Conservation (phyloP, 2,888 invertebrate species). For the Caenorhabditis sp. region DNA sequence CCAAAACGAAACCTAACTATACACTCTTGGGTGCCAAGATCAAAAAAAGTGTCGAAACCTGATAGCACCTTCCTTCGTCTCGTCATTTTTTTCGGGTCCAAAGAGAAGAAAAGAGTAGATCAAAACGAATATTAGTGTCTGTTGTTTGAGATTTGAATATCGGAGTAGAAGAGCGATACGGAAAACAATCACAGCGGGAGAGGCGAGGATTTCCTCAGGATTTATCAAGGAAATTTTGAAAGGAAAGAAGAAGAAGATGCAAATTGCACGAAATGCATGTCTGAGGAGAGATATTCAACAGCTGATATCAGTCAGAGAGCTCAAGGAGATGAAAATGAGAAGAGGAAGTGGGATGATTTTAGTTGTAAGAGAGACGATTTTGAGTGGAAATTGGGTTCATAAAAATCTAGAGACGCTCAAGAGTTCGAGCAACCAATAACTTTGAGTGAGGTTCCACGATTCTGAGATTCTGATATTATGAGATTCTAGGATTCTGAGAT, state of each 20-base stretch:
- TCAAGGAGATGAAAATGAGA: constrained; percentile 17
- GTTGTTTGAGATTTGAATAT: constrained; percentile 17
- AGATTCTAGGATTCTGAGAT: no score
- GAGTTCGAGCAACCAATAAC: no score
- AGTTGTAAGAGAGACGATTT: constrained; percentile 16
- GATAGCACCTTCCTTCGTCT: constrained; percentile 24
- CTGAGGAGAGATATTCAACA: constrained; percentile 39
- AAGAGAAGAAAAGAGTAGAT: background rate
- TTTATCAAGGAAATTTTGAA: constrained; percentile 12
- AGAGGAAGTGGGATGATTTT: constrained; percentile 3
- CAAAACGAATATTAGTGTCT: constrained; percentile 12
- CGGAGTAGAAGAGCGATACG: background rate
- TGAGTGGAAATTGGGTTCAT: constrained; percentile 27
- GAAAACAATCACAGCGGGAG: constrained; percentile 37
- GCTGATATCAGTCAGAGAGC: constrained; percentile 34
- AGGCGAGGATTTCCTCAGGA: background rate
- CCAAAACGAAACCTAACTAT: constrained; percentile 10
- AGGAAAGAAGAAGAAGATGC: constrained; percentile 21
- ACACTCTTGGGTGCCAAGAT: constrained; percentile 6
- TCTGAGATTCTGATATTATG: background rate
- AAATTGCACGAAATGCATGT: constrained; percentile 46
- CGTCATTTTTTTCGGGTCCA: background rate
- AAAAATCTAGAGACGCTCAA: background rate
- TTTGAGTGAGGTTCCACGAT: background rate
- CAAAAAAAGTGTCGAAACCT: constrained; percentile 48